Conservation (phyloP, 2,113 vertebrate genomes). For the Phalacrocorax carbo region DNA sequence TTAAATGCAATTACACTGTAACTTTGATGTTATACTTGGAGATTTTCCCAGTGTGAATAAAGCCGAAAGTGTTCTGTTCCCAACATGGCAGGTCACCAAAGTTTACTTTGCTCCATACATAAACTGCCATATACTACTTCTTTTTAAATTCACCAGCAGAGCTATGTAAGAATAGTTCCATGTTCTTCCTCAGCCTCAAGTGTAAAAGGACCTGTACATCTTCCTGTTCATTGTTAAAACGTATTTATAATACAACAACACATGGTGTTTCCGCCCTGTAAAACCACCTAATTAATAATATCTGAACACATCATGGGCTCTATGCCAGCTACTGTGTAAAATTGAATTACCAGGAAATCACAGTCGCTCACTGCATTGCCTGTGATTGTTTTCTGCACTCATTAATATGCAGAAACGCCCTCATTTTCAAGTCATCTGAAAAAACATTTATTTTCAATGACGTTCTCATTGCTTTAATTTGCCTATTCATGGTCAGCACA, state of each 20-base stretch:
- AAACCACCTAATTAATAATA: background rate
- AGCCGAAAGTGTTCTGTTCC: background rate
- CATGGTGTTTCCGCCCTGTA: background rate
- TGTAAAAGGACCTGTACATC: background rate
- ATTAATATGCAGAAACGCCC: background rate
- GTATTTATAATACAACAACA: background rate
- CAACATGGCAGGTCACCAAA: background rate
- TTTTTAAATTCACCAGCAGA: background rate
- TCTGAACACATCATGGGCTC: background rate
- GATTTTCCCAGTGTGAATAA: background rate
- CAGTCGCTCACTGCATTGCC: background rate
- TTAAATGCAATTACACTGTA: background rate
- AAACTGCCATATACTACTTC: background rate
- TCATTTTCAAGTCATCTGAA: background rate
- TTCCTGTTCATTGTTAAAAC: background rate
- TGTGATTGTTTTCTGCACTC: background rate
- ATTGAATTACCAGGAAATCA: background rate
- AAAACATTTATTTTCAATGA: background rate
- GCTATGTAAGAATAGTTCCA: background rate
- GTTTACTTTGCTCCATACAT: background rate
- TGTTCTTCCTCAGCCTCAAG: background rate
- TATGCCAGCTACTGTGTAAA: background rate
- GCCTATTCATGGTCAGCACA: background rate
- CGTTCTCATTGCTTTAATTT: background rate
- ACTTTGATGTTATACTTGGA: background rate